These are phyloP conservation scores for Archaeoteleia sp. DNA, from an alignment of 2,888 invertebrate species.

Conservation along the genomic window DNA sequence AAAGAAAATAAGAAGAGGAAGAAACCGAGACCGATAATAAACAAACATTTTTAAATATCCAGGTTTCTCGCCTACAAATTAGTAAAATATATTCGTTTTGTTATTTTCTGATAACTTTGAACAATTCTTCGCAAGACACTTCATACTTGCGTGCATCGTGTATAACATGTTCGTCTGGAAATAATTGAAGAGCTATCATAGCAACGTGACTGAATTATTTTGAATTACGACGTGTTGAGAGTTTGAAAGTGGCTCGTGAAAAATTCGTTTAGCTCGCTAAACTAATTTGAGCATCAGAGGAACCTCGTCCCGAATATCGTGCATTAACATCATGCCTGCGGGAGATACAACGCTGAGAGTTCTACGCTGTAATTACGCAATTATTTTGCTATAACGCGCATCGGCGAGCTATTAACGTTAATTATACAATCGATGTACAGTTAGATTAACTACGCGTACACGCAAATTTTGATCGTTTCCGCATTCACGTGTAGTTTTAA, in stretches of 20 bases:
- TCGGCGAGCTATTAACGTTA: conserved; percentile 52
- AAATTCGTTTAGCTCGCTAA: not conserved
- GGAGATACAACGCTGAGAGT: conserved; percentile 30
- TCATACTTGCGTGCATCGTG: too few relatives aligned
- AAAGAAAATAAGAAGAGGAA: too few relatives aligned
- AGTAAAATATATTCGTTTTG: too few relatives aligned
- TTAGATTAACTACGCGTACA: conserved; percentile 37
- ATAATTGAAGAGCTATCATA: too few relatives aligned
- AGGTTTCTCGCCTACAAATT: too few relatives aligned
- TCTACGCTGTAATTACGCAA: conserved; percentile 56
- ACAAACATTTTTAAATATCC: too few relatives aligned
- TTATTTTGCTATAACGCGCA: conserved; percentile 56
- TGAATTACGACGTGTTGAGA: not conserved
- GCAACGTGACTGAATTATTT: not conserved
- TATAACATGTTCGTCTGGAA: too few relatives aligned
- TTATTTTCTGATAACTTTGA: too few relatives aligned
- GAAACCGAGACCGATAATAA: too few relatives aligned
- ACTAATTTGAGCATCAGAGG: conserved; percentile 1
- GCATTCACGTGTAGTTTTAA: conserved; percentile 2
- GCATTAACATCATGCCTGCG: conserved; percentile 17
- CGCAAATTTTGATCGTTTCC: conserved; percentile 12
- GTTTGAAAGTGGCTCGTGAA: not conserved
- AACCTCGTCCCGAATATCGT: conserved; percentile 3
- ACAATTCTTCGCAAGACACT: too few relatives aligned
- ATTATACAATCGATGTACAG: conserved; percentile 54